These are phyloP conservation scores for Anhinga rufa DNA, from an alignment of 2,113 vertebrate species.

Conservation along the genomic window DNA sequence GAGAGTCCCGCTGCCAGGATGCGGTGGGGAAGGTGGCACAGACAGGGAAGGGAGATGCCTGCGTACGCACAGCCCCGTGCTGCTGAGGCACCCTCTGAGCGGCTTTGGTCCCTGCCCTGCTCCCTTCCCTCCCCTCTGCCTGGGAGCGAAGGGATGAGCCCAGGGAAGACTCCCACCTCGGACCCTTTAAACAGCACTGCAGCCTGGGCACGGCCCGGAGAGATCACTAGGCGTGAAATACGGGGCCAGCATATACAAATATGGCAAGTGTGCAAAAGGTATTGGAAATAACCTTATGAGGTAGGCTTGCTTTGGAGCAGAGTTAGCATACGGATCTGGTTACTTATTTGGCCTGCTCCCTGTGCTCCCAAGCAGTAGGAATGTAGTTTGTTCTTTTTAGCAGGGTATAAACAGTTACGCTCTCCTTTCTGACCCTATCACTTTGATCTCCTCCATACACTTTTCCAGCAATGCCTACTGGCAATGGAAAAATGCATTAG, in stretches of 20 bases:
- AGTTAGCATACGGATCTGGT: neutral
- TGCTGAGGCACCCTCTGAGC: neutral
- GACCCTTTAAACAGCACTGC: accelerated
- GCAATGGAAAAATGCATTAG: slow-evolving; percentile 60
- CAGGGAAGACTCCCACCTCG: accelerated
- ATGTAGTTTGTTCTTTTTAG: neutral
- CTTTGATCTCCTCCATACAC: slow-evolving; percentile 47
- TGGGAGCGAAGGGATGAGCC: neutral
- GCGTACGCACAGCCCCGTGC: no score
- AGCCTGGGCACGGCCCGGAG: accelerated
- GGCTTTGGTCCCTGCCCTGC: neutral
- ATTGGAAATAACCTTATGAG: neutral
- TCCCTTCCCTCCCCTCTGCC: neutral
- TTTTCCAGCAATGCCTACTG: slow-evolving; percentile 45
- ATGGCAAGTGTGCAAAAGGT: neutral
- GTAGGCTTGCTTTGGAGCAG: neutral
- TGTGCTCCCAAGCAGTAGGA: neutral
- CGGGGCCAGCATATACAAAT: neutral
- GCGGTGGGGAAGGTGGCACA: accelerated
- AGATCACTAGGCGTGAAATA: accelerated
- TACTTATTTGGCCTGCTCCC: neutral
- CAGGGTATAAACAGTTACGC: neutral
- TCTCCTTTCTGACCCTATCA: slow-evolving; percentile 28
- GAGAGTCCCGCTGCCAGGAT: accelerated
- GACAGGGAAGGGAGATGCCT: neutral